These are phyloP conservation scores for Drosophila mayaguana DNA, from an alignment of 2,888 invertebrate genomes.

Conservation along the genomic window DNA sequence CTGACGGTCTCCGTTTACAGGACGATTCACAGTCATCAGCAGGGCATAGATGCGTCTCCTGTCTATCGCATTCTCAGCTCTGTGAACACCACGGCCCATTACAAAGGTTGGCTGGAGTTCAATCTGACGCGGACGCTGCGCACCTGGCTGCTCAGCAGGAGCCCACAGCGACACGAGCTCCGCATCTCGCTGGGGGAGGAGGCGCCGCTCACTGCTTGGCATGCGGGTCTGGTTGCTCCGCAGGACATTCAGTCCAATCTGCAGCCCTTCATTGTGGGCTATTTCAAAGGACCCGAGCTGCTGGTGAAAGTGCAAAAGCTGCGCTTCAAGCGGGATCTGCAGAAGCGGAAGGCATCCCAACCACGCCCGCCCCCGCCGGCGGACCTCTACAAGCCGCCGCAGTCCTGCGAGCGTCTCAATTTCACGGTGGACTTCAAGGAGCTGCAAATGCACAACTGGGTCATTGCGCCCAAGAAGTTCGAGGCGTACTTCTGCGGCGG, in stretches of 20 bases:
- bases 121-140: slow-evolving; percentile 92
- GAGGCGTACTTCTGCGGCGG: slow-evolving; percentile 97
- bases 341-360: slow-evolving; percentile 85
- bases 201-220: slow-evolving; percentile 88
- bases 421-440: slow-evolving; percentile 96
- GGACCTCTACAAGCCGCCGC: slow-evolving; percentile 82
- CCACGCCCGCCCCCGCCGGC: slow-evolving; percentile 21
- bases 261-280: slow-evolving; percentile 96
- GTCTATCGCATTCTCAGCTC: slow-evolving; percentile 90
- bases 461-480: slow-evolving; percentile 97
- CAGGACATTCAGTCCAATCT: slow-evolving; percentile 86
- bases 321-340: slow-evolving; percentile 79
- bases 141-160: slow-evolving; percentile 88
- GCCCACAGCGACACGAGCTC: slow-evolving; percentile 62
- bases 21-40: slow-evolving; percentile 51
- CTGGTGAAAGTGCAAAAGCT: slow-evolving; percentile 86
- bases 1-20: slow-evolving; percentile 77
- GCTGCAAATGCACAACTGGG: slow-evolving; percentile 96
- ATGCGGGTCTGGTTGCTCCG: slow-evolving; percentile 90
- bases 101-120: slow-evolving; percentile 94
- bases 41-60: slow-evolving; percentile 62
- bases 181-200: slow-evolving; percentile 61
- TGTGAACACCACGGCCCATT: slow-evolving; percentile 89
- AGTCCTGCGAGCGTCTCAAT: slow-evolving; percentile 94
- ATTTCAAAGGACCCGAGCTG: slow-evolving; percentile 90